Evolutionary conservation across 2,797 vertebrate species (phyloP).

Genomic region (Catamblyrhynchus diadema): DNA sequence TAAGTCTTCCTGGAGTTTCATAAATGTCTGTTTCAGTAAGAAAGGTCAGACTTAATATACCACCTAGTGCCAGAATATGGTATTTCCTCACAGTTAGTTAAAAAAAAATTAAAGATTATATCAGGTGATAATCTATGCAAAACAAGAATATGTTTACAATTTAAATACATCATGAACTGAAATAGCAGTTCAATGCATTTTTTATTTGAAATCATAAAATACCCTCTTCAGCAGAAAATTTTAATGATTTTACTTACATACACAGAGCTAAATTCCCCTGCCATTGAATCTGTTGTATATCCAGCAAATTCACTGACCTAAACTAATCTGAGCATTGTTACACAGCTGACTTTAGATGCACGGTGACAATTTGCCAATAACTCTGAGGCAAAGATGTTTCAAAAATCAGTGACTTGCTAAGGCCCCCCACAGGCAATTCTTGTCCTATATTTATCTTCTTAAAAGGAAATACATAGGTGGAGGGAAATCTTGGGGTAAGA

Average conservation of each 20-base stretch:
- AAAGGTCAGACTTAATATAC: background rate
- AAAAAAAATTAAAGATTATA: background rate
- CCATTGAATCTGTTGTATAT: background rate
- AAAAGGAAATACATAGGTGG: background rate
- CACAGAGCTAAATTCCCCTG: background rate
- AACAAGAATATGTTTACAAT: background rate
- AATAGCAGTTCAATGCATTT: background rate
- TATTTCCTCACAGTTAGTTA: background rate
- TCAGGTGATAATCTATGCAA: background rate
- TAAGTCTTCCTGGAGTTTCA: background rate
- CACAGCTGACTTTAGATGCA: background rate
- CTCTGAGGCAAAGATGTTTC: background rate
- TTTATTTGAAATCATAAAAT: background rate
- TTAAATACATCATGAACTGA: background rate
- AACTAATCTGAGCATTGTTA: background rate
- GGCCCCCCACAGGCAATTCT: background rate
- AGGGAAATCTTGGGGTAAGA: background rate
- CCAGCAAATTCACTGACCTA: background rate
- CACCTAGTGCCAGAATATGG: conserved; percentile 16
- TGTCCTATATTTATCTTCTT: background rate
- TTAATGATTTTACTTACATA: background rate
- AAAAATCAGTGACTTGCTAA: background rate
- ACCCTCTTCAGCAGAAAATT: background rate
- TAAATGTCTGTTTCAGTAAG: background rate
- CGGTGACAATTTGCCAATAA: background rate